Evolutionary conservation across 2,113 vertebrate genomes (phyloP).

Genomic region (Microtus oregoni): DNA sequence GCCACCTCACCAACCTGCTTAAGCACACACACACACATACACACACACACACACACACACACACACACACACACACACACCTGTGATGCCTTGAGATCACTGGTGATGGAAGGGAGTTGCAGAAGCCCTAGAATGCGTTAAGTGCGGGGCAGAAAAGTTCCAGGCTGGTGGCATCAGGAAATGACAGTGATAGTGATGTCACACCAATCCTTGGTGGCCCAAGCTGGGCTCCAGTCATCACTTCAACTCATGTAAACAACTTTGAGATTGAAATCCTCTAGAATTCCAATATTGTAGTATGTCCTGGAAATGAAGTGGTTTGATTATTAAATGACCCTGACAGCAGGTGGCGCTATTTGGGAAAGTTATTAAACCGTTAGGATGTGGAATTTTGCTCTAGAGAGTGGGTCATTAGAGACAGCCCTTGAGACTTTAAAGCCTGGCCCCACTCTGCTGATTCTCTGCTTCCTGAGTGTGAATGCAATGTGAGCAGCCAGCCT

Average conservation of each 20-base stretch:
- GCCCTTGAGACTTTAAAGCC: neutral
- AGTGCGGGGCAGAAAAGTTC: neutral
- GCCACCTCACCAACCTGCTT: neutral
- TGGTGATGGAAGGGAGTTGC: neutral
- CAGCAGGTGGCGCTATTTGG: neutral
- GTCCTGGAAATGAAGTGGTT: neutral
- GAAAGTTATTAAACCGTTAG: neutral
- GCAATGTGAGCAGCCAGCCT: neutral
- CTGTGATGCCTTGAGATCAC: neutral
- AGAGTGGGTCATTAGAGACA: neutral
- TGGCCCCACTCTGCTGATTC: neutral
- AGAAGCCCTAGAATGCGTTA: neutral
- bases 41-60: neutral
- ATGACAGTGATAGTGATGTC: neutral
- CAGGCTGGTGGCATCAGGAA: neutral
- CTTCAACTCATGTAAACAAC: neutral
- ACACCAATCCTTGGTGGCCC: neutral
- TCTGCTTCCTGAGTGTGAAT: neutral
- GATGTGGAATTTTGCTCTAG: neutral
- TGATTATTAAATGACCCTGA: neutral
- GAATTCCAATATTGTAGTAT: constrained; percentile 7
- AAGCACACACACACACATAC: neutral
- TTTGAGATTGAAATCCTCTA: constrained; percentile 25
- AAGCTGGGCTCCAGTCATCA: neutral
- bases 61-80: neutral